phyloP scores from a whole-genome alignment of 1,140 invertebrate genomes.

The Drosophila novamexicana region DNA sequence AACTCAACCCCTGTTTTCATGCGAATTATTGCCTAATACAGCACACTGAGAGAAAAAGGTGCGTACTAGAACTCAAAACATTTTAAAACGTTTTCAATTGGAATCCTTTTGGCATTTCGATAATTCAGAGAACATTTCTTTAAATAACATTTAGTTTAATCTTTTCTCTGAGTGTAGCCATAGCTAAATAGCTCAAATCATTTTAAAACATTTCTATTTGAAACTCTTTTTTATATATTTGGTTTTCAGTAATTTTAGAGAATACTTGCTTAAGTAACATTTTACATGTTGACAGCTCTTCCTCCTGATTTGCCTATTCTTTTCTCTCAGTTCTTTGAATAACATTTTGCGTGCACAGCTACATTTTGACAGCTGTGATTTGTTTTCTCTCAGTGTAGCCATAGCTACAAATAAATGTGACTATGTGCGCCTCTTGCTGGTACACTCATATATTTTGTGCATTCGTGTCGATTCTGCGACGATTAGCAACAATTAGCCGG shows the following conservation, averaged over 20 bases:
- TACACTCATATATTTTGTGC: slow-evolving; percentile 36
- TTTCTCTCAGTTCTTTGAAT: background rate
- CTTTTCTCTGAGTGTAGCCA: background rate
- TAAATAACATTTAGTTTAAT: no score
- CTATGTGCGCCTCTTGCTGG: background rate
- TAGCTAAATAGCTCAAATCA: background rate
- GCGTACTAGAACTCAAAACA: background rate
- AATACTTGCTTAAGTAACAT: no score
- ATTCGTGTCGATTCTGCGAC: slow-evolving; percentile 71
- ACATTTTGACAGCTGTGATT: no score
- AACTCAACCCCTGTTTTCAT: slow-evolving; percentile 51
- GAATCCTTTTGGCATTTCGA: no score
- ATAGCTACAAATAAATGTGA: slow-evolving; percentile 15
- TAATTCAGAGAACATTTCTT: no score
- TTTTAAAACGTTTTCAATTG: no score
- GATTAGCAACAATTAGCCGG: slow-evolving; percentile 77
- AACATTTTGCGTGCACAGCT: no score
- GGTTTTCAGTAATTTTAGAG: no score
- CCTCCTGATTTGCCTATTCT: background rate
- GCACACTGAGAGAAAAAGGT: background rate
- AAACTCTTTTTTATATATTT: no score
- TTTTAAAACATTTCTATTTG: no score
- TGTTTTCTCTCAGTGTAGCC: background rate
- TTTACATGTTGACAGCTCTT: no score
- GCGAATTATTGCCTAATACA: slow-evolving; percentile 67